phyloP scores from a whole-genome alignment of 2,888 invertebrate species.

The Callyntrura guangdongensis region DNA sequence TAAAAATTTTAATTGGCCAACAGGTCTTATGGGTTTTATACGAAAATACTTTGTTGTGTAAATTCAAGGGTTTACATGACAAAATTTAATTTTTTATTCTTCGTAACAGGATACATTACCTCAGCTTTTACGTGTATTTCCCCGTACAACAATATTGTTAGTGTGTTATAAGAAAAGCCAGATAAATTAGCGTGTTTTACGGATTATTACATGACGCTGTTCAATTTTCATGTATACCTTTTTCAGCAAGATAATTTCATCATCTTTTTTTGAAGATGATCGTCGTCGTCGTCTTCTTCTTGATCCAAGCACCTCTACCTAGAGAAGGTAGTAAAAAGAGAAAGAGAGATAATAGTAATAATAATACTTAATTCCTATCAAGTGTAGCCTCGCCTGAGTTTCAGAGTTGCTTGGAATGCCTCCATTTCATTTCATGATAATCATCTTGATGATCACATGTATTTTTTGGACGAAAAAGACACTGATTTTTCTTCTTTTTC shows the following conservation, averaged over 20 bases:
- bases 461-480: conserved; percentile 25
- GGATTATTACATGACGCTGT: conserved; percentile 72
- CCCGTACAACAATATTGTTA: no score
- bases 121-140: no score
- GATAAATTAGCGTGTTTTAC: conserved; percentile 79
- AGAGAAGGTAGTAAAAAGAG: neutral
- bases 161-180: neutral
- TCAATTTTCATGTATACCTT: conserved; percentile 64
- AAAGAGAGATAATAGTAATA: conserved; percentile 53
- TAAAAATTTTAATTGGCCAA: no score
- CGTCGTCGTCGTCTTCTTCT: neutral
- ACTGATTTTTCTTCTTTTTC: conserved; percentile 40
- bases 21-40: no score
- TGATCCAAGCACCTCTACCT: neutral
- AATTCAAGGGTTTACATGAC: no score
- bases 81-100: no score
- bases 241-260: conserved; percentile 53
- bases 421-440: conserved; percentile 55
- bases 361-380: conserved; percentile 60
- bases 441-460: neutral
- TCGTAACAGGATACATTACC: no score
- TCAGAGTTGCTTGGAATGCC: conserved; percentile 48
- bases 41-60: no score
- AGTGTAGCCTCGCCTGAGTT: conserved; percentile 58
- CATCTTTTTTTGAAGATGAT: conserved; percentile 26